Evolutionary conservation across 2,888 invertebrate genomes (phyloP), one percentile per base, ranked within the genome.

Genomic region (Plebejus melissa): DNA sequence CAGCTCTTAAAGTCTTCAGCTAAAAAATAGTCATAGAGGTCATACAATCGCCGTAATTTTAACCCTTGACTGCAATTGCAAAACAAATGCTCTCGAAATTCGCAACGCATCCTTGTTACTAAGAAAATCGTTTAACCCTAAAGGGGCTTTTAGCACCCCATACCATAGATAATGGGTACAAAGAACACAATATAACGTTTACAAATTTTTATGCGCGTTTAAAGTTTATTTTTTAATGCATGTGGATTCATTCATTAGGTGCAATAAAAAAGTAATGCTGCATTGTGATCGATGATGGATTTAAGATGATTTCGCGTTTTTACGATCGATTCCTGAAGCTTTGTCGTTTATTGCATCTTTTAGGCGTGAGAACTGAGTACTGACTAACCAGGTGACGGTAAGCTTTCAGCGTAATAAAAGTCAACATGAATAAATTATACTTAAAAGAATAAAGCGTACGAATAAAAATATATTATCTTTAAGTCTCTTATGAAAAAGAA

Each of bases 231-330:
- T 87, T 91, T 91, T 91, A 87, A 90, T 90, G 88, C 85, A 90
- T 84, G 82, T 77, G 80, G 70, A 41, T 76, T 77, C 74, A 78
- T 79, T 79, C 91, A 92, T 92, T 92, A 91, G 88, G 81, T 85
- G 86, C 81, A 89, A 90, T 91, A 92, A 92, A 92, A 91, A 90
- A 83, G 87, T 90, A 89, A 91, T 90, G 87, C 81, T 78, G 86
- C 82, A 90, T 91, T 91, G 91, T 90, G 85, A 88, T 88, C 86
- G 85, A 87, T 87, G 87, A 89, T 88, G 89, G 88, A 88, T 90
- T 88, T 88, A 83, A 85, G 89, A 90, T 92, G 92, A 91, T 91
- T 87, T 87, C 87, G 91, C 90, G 85, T 88, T 86, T 90, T 91
- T 91, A 91, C 88, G 90, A 90, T 87, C 89, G 87, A 86, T 86